Base-by-base conservation (phyloP, 2,797 vertebrate genomes). In the Nasua narica region DNA sequence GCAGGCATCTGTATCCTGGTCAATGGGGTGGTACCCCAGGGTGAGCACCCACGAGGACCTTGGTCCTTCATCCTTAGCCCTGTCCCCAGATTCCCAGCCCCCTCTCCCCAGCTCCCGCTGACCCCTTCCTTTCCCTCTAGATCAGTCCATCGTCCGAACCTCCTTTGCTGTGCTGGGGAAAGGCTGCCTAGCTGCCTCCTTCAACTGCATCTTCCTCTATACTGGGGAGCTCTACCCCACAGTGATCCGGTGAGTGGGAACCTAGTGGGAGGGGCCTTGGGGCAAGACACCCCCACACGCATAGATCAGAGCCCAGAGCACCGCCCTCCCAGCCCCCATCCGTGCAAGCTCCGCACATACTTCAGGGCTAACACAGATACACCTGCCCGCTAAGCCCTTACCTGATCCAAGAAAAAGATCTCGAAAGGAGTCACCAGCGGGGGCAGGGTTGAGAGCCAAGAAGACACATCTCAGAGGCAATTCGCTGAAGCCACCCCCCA, bases 211-310 rank as follows among this genome's bases (percentile, higher is more conserved):
- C 96, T 99, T 99, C 96, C 98, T 99, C 29, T 99, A 99, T 87
- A 96, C 99, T 2, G 99, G 99, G 91, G 99, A 99, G 92, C 97
- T 99, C 13, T 99, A 98, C 91, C 99, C 99, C 67, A 99, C 99
- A 4, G 97, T 99, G n/a, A 98, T 99, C 86, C 99, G 99, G 99
- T 99, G 81, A 97, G 98, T 89, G 62, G 19, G 13, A 78, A 7
- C 37, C 70, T 6, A 19, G 32, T 3, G 7, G 25, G 35, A 16
- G 8, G 37, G 21, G 1, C 3, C 43, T 46, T 25, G 16, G 32
- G 52, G 52, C 87, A 35, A 82, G 69, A 74, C 29, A 37, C 43
- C 56, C 52, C 32, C 29, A 5, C 25, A n/a, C 50, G 29, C 48
- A 56, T 19, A 74, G 29, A 67, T 54, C 62, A 50, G 46, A 87